phyloP scores from a whole-genome alignment of 2,888 invertebrate species.

The Lepidochrysops patricia region DNA sequence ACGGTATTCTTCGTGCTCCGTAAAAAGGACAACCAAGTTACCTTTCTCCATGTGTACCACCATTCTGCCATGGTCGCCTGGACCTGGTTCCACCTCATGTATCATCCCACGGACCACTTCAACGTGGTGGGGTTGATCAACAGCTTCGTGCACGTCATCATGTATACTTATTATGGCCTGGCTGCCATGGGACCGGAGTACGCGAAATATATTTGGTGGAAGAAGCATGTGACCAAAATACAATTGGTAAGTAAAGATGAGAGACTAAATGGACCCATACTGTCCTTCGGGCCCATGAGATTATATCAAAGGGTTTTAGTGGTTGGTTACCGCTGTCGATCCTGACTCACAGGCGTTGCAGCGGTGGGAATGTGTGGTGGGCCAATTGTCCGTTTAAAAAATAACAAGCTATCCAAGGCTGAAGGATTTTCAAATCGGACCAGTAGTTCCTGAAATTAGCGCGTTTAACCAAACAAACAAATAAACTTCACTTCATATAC shows the following conservation, averaged over 20 bases:
- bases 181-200: conserved; percentile 83
- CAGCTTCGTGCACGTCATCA: conserved; percentile 84
- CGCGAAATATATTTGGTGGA: conserved; percentile 89
- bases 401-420: too few species aligned
- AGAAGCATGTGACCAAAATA: conserved; percentile 86
- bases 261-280: too few species aligned
- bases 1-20: conserved; percentile 92
- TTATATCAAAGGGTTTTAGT: too few species aligned
- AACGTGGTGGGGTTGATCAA: conserved; percentile 83
- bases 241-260: conserved; percentile 81
- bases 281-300: too few species aligned
- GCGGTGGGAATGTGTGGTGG: too few species aligned
- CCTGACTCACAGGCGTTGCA: too few species aligned
- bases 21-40: conserved; percentile 84
- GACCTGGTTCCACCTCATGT: conserved; percentile 84
- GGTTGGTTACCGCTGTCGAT: too few species aligned
- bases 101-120: conserved; percentile 84
- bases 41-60: conserved; percentile 92
- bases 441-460: too few species aligned
- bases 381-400: too few species aligned
- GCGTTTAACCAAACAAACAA: too few species aligned
- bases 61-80: conserved; percentile 85
- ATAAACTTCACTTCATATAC: too few species aligned
- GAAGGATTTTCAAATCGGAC: too few species aligned
- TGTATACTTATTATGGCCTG: conserved; percentile 88